Evolutionary conservation across 1,140 invertebrate genomes (phyloP), one percentile per base, ranked within the genome.

Genomic region (Belonocnema kinseyi): DNA sequence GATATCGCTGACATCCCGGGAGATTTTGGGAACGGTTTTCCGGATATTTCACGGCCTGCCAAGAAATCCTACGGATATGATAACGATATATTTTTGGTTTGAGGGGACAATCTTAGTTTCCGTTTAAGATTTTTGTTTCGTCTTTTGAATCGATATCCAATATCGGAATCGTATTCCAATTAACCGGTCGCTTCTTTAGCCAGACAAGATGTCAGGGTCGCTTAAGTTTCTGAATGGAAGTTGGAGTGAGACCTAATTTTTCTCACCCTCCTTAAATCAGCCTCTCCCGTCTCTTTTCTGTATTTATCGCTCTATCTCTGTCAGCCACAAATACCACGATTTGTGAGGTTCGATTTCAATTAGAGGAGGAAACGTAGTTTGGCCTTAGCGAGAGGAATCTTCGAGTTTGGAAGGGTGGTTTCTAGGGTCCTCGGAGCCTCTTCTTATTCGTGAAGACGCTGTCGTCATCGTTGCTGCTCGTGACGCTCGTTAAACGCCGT

Each of bases 401-500:
- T 56, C 54, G 54, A 66, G 61, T 66, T 66, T 66, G 61, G 26
- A 46, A 40, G 61, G 61, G 26, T 66, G 33, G 61, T 66, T 66
- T 66, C 61, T n/a, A 66, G 61, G 21, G 61, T 66, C 33, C 61
- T 66, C 14, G 14, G 14, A 66, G 26, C 26, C 61, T 16, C 61
- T n/a, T 66, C 61, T 66, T 66, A 14, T 66, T 66, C 61, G 26
- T 66, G 61, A 66, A 66, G 61, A 66, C 61, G 61, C 21, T 66
- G 33, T 33, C 61, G 40, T 66, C 61, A 33, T 21, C 7, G 53
- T 58, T 11, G 21, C 61, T 66, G 61, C 33, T 66, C 13, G 61
- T 66, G 61, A 66, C 61, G 26, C 26, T 66, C 61, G 61, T 66
- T 66, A 66, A 66, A 40, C 13, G 61, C 61, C 3, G 14, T 53